Base-by-base conservation (phyloP, 2,113 vertebrate species). In the Origma solitaria region DNA sequence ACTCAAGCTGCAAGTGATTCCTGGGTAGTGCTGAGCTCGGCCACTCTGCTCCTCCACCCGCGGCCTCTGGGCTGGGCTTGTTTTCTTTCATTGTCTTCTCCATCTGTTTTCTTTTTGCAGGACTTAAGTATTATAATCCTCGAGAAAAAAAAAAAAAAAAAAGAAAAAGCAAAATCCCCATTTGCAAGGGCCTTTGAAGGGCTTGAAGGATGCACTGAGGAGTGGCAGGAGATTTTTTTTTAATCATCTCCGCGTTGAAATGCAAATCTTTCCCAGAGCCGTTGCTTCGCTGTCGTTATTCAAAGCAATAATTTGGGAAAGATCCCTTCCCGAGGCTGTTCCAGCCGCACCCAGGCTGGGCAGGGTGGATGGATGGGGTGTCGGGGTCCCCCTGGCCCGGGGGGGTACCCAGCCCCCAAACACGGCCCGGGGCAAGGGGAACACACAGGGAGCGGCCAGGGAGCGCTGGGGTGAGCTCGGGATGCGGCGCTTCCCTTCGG, bases 71-170 rank as follows among this genome's bases (percentile, higher is more conserved):
- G 73, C 64, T 57, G 82, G 44, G 23, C 38, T 88, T 42, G 25
- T 23, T 86, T 72, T 38, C 57, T 25, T 83, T 44, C 68, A 64
- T 94, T 92, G 83, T 86, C 58, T 54, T 49, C 47, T 54, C 71
- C 92, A 83, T 88, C 66, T 92, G 72, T 68, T 92, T 88, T 88
- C 66, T 83, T 72, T 94, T 80, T 80, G 35, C 44, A 37, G 61
- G 80, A 51, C 10, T 71, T 31, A 9, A 54, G 16, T 27, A 38
- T 30, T 47, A 54, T 14, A 91, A 76, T 71, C 25, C 71, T 64
- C 22, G 17, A 35, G 2, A 12, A 13, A 8, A 1, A 30, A n/a
- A 17, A 58, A 40, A 31, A 11, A 23, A n/a, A 1, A 20, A 30
- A 5, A 5, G 6, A 23, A 20, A 13, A 24, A 5, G 6, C 20